phyloP scores from a whole-genome alignment of 2,888 invertebrate species.

The Eupithecia abbreviata region DNA sequence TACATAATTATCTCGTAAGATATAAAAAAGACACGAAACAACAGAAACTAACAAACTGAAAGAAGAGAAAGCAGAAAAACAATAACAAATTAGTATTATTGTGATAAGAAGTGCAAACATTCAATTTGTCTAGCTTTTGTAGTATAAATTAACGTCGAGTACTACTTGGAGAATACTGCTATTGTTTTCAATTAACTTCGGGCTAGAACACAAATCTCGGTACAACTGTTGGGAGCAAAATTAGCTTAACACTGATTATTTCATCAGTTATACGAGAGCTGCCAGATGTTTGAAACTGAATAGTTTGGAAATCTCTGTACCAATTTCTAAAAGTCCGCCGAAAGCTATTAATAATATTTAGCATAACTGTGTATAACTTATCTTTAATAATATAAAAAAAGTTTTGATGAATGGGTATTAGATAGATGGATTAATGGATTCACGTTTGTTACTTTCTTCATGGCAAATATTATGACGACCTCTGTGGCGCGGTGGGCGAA shows the following conservation, averaged over 20 bases:
- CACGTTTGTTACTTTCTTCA: not conserved
- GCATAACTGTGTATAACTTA: no score
- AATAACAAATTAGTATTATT: not conserved
- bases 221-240: conserved; percentile 2
- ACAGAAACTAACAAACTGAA: not conserved
- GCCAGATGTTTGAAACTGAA: not conserved
- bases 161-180: not conserved
- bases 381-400: not conserved
- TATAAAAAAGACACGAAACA: not conserved
- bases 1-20: no score
- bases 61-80: not conserved
- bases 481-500: no score
- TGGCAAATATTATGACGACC: no score
- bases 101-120: not conserved
- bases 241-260: conserved; percentile 3
- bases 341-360: not conserved
- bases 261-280: not conserved
- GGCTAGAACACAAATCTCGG: not conserved
- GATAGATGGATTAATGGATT: not conserved
- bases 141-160: not conserved
- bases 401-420: not conserved
- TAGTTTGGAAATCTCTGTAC: not conserved
- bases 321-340: not conserved
- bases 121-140: not conserved
- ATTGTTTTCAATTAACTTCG: not conserved